Percentiles rank a stretch among this genome's conserved stretches.
phyloP scores from a whole-genome alignment of 2,797 vertebrate genomes.

The Premnoplex brunnescens region DNA sequence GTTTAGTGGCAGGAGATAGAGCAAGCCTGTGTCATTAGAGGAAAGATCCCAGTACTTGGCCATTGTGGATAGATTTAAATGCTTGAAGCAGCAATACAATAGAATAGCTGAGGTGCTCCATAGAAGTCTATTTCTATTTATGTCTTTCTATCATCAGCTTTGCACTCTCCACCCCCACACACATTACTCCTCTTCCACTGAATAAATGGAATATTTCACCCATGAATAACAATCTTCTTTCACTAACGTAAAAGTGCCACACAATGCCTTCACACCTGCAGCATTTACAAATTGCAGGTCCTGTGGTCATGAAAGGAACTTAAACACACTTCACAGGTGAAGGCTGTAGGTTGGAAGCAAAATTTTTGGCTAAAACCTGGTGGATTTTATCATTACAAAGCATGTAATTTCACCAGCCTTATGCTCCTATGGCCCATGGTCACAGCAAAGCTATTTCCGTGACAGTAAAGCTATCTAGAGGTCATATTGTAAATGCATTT shows the following conservation, averaged over 20 bases:
- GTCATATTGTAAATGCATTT: conserved; percentile 71
- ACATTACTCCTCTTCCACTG: conserved; percentile 60
- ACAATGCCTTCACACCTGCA: conserved; percentile 73
- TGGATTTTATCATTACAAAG: conserved; percentile 52
- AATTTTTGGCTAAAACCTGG: conserved; percentile 58
- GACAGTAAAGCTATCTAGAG: conserved; percentile 68
- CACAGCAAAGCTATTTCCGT: conserved; percentile 65
- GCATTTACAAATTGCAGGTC: conserved; percentile 67
- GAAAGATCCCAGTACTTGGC: background rate
- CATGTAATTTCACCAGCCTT: conserved; percentile 44
- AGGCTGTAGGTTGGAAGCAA: conserved; percentile 61
- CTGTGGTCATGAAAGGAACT: conserved; percentile 61
- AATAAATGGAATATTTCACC: conserved; percentile 77
- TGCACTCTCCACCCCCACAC: background rate
- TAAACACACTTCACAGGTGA: conserved; percentile 73
- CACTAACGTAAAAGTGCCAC: conserved; percentile 41
- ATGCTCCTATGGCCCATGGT: background rate
- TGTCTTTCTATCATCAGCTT: conserved; percentile 43
- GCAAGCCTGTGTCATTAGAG: background rate
- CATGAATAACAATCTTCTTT: conserved; percentile 77
- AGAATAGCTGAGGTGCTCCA: conserved; percentile 59
- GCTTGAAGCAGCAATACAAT: conserved; percentile 11
- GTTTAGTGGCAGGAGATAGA: background rate
- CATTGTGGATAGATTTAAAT: conserved; percentile 23
- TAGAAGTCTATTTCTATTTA: conserved; percentile 65